A percentile compares a stretch with the other conserved stretches of the same genome.
Conservation (phyloP, 2,797 vertebrate species). For the Gadopsis marmoratus region DNA sequence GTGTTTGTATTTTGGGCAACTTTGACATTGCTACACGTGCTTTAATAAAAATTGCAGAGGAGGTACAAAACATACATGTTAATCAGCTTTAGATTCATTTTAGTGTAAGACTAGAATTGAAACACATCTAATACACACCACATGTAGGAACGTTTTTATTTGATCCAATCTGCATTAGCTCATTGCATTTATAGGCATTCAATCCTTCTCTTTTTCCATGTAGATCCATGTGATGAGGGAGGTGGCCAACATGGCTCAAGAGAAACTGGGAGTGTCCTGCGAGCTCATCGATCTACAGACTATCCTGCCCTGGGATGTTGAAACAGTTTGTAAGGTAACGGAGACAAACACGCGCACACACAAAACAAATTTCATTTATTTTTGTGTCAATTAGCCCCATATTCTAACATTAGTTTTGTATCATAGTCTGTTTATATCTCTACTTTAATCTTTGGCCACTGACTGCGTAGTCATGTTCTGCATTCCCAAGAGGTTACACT, state of each 20-base stretch:
- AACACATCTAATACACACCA: not conserved
- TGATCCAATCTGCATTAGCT: not conserved
- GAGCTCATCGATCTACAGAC: slow-evolving; percentile 97
- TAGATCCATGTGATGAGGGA: slow-evolving; percentile 97
- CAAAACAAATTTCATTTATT: not conserved
- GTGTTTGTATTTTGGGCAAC: not conserved
- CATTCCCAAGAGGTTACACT: not conserved
- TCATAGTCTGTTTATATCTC: not conserved
- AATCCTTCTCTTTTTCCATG: slow-evolving; percentile 2
- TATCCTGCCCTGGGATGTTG: slow-evolving; percentile 95
- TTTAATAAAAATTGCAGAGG: slow-evolving; percentile 1
- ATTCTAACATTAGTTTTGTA: not conserved
- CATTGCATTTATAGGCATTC: not conserved
- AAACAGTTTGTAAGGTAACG: slow-evolving; percentile 95
- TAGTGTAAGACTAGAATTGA: not conserved
- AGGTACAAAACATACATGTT: not conserved
- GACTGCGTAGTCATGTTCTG: not conserved
- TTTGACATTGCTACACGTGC: not conserved
- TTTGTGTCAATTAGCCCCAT: not conserved
- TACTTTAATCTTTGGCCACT: not conserved
- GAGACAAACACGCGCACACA: not conserved
- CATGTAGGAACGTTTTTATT: not conserved
- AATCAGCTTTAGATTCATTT: not conserved
- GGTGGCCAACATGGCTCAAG: slow-evolving; percentile 94
- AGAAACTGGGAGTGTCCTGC: slow-evolving; percentile 98